Base-by-base conservation (phyloP, 2,888 invertebrate species). In the Agrenia bidenticulata region DNA sequence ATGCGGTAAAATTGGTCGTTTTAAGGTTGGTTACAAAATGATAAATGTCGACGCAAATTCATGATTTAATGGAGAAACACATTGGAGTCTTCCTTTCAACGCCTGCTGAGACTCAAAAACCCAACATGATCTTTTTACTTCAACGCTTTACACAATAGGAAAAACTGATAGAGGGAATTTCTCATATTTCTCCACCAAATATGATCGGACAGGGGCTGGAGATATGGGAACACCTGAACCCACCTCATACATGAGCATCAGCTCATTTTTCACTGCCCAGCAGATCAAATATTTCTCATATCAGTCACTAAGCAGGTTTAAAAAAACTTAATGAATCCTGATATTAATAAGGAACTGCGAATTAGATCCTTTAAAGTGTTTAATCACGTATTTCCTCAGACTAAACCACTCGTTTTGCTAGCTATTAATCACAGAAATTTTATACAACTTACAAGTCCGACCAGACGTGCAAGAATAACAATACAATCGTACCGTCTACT, bases 1-100 rank as follows among this genome's bases (percentile, higher is more conserved):
- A 72, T 74, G 72, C 66, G 66, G 71, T 70, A 72, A 72, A 74
- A 74, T 72, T 72, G 70, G 72, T 70, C 69, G 69, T 72, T 74
- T 72, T 72, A 71, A 72, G 72, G 74, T 70, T 74, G 70, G 72
- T 72, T 74, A 69, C 65, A 68, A 71, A 72, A 74, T 74, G 74
- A 74, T 74, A 72, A 74, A 74, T 74, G 72, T 74, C 74, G 64
- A 68, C 66, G 67, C 67, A 74, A 74, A 74, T 70, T 72, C 74
- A 72, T 72, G 74, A 74, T 74, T 74, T 74, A 74, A 72, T 74
- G 69, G 69, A 66, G 69, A 69, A 74, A 72, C 72, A 70, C 72
- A 65, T 69, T 65, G 62, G 68, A 72, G 71, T 71, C 66, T 70
- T 67, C 73, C 72, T 74, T 73, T 74, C 74, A 74, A 73, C 74